A percentile compares a stretch with the other conserved stretches of the same genome.
phyloP scores from a whole-genome alignment of 2,888 invertebrate genomes.

The Onchidella celtica region DNA sequence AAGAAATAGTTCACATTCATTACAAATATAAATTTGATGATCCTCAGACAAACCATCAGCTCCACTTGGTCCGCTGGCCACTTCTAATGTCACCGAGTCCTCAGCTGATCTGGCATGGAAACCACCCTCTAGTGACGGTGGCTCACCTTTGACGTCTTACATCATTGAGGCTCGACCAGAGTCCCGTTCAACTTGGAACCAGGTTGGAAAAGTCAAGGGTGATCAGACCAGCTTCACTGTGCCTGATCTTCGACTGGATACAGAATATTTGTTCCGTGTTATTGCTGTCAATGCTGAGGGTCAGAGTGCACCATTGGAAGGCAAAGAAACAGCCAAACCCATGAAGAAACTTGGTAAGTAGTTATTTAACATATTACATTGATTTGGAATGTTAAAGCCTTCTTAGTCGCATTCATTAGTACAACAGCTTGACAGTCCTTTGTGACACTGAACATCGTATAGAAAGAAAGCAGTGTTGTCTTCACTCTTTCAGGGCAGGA shows the following conservation, averaged over 20 bases:
- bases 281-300: conserved; percentile 94
- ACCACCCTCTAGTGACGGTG: conserved; percentile 73
- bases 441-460: too few relatives aligned
- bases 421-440: too few relatives aligned
- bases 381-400: too few relatives aligned
- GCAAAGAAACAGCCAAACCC: conserved; percentile 62
- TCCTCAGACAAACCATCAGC: conserved; percentile 54
- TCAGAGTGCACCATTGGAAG: conserved; percentile 87
- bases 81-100: conserved; percentile 63
- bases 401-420: too few relatives aligned
- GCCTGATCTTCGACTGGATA: conserved; percentile 83
- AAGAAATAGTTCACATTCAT: background rate
- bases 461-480: too few relatives aligned
- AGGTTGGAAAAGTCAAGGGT: conserved; percentile 64
- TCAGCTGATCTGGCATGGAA: conserved; percentile 65
- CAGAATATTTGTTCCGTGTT: conserved; percentile 94
- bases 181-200: conserved; percentile 65
- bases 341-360: conserved; percentile 64
- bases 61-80: conserved; percentile 60
- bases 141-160: conserved; percentile 71
- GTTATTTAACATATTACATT: background rate
- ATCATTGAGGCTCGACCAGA: conserved; percentile 65
- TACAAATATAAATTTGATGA: background rate
- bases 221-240: conserved; percentile 57
- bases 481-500: too few relatives aligned